These are phyloP conservation scores for Syngnathus scovelli DNA, from an alignment of 2,113 vertebrate species.

Conservation along the genomic window DNA sequence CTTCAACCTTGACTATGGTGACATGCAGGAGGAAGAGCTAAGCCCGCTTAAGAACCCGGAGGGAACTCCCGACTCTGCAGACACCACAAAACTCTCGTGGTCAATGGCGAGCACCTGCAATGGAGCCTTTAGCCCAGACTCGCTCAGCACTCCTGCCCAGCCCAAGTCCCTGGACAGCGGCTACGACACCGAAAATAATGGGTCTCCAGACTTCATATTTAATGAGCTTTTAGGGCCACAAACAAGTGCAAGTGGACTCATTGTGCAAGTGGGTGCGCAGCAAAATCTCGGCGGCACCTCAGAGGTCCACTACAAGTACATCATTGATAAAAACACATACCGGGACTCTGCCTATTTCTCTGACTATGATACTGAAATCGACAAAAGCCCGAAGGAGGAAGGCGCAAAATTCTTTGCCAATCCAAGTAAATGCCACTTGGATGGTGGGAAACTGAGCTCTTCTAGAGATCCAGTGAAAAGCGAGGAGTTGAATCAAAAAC, in stretches of 20 bases:
- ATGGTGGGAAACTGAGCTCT: constrained; percentile 30
- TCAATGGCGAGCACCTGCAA: constrained; percentile 73
- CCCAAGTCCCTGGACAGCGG: constrained; percentile 89
- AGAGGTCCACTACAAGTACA: constrained; percentile 64
- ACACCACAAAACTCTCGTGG: constrained; percentile 76
- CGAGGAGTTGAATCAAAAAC: constrained; percentile 34
- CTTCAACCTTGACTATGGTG: constrained; percentile 71
- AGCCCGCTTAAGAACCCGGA: constrained; percentile 76
- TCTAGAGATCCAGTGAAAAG: constrained; percentile 27
- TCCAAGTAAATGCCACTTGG: constrained; percentile 24
- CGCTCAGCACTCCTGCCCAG: constrained; percentile 67
- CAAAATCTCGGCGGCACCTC: constrained; percentile 46
- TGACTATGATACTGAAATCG: constrained; percentile 83
- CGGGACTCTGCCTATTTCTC: constrained; percentile 96
- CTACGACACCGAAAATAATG: constrained; percentile 95
- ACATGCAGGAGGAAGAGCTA: constrained; percentile 60
- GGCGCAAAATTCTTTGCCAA: constrained; percentile 57
- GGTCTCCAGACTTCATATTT: constrained; percentile 88
- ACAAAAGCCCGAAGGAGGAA: constrained; percentile 72
- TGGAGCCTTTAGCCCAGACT: constrained; percentile 72
- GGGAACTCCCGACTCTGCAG: constrained; percentile 71
- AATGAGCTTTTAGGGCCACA: constrained; percentile 77
- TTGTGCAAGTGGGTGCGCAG: constrained; percentile 63
- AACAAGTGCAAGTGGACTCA: constrained; percentile 41
- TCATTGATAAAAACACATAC: constrained; percentile 79